Conservation (phyloP, 2,888 invertebrate genomes). For the Heliconius charithonia region DNA sequence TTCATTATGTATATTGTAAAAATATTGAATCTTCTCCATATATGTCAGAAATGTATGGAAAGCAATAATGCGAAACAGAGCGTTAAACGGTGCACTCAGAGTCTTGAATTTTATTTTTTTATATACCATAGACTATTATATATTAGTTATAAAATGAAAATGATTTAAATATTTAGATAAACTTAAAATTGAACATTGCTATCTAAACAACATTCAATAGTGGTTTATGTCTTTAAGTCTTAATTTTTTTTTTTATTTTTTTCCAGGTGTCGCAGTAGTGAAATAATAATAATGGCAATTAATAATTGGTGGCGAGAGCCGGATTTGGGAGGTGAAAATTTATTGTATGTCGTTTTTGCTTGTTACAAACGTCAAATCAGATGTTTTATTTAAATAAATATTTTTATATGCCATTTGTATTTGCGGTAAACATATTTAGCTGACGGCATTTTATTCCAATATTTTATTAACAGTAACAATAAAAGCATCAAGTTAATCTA, state of each 20-base stretch:
- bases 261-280: constrained; percentile 10
- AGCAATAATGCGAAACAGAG: constrained; percentile 17
- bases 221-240: background rate
- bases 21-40: background rate
- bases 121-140: constrained; percentile 7
- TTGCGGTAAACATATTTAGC: background rate
- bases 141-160: background rate
- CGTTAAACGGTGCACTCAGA: background rate
- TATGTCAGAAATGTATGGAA: constrained; percentile 22
- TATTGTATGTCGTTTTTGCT: constrained; percentile 41
- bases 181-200: background rate
- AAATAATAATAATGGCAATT: constrained; percentile 54
- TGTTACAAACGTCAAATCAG: constrained; percentile 1
- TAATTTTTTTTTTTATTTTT: background rate
- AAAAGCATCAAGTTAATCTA: background rate
- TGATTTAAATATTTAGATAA: background rate
- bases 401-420: background rate
- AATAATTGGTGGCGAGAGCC: constrained; percentile 65
- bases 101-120: background rate
- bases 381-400: background rate
- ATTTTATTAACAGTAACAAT: background rate
- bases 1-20: background rate
- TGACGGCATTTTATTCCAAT: background rate
- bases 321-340: constrained; percentile 64
- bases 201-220: background rate